Evolutionary conservation across 2,113 vertebrate species (phyloP).

Genomic region (Ctenomys sociabilis): DNA sequence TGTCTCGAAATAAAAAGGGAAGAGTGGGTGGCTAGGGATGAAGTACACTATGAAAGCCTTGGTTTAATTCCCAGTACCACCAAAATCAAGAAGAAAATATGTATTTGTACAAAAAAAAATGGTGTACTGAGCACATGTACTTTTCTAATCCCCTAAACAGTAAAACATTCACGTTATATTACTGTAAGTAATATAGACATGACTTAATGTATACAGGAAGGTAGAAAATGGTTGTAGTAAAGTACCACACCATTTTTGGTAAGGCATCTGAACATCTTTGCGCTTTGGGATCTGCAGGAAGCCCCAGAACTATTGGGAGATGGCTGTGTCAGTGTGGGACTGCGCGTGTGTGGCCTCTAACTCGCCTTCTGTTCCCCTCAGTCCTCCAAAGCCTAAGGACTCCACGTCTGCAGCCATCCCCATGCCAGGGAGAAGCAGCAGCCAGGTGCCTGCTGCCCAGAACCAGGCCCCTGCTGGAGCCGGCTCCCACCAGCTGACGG

Average conservation of each 20-base stretch:
- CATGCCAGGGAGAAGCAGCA: conserved; percentile 88
- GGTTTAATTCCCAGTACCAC: background rate
- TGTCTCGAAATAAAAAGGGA: background rate
- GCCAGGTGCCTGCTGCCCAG: conserved; percentile 65
- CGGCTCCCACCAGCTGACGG: conserved; percentile 85
- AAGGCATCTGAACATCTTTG: background rate
- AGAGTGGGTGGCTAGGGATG: background rate
- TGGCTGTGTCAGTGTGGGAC: background rate
- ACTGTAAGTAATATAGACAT: background rate
- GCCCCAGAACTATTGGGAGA: background rate
- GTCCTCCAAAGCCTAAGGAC: conserved; percentile 91
- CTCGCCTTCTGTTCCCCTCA: conserved; percentile 70
- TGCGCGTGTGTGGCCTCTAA: background rate
- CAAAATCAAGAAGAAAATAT: background rate
- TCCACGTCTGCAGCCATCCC: conserved; percentile 75
- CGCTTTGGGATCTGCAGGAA: background rate
- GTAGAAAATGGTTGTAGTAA: background rate
- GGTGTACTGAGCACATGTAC: background rate
- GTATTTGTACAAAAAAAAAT: background rate
- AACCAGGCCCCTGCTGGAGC: conserved; percentile 66
- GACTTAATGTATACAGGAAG: background rate
- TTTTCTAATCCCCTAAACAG: background rate
- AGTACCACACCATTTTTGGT: background rate
- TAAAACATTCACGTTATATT: background rate
- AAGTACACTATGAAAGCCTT: background rate